Base-by-base conservation (phyloP, 1,140 invertebrate genomes). In the Bombus sylvicola region DNA sequence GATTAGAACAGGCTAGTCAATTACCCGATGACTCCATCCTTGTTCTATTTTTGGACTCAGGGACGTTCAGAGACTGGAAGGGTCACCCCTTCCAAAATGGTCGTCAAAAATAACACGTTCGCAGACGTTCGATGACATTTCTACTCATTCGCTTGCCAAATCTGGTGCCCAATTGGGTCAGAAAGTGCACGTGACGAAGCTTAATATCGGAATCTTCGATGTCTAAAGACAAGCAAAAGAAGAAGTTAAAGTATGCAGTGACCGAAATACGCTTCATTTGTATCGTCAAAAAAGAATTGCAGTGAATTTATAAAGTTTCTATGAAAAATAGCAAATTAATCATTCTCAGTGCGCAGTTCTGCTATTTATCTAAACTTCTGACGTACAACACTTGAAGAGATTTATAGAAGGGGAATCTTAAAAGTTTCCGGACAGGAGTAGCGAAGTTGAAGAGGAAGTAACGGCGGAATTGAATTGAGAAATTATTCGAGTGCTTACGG, bases 1-100 rank as follows among this genome's bases (percentile, higher is more conserved):
- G 89, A 92, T 94, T 93, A 91, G 90, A 88, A 81, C 68, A 34
- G 89, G 74, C 62, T 57, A 83, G 87, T 86, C 89, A 92, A 93
- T 93, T 93, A 91, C 84, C 18, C 74, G 62, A 62, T 43, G 83
- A 71, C 43, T 75, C 66, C 5, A 79, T 64, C 83, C 82, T 87
- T 89, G 88, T 85, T 62, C 86, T 92, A 92, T 92, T 92, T 91
- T 89, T 81, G 75, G 79, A 72, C 31, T 1, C 83, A 76, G 37
- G 72, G 64, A 41, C 39, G 28, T 73, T 66, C 53, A 66, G 73
- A 81, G 64, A 2, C 74, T 66, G 47, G 47, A 53, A 71, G 74
- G 69, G 62, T 79, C 41, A 28, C 57, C 76, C 64, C 43, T 81
- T 86, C 41, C 57, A 41, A 77, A 78, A 83, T 39, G 53, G 59